Conservation (phyloP, 2,797 vertebrate species). For the Merluccius polli region DNA sequence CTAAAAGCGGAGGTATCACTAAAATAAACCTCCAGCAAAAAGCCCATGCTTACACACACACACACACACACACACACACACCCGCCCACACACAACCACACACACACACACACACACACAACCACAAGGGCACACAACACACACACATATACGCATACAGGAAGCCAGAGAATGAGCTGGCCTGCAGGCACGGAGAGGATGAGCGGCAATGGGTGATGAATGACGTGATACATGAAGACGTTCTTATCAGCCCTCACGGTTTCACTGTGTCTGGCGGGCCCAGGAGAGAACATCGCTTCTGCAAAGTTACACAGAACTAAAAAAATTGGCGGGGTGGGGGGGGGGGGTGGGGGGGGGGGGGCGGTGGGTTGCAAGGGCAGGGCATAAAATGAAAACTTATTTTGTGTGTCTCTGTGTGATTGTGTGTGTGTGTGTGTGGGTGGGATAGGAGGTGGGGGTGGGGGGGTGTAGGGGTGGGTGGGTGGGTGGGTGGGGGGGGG, state of each 20-base stretch:
- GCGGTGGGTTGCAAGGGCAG: not conserved
- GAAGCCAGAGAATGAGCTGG: not conserved
- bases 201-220: not conserved
- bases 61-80: slow-evolving; percentile 1
- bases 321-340: not conserved
- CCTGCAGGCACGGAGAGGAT: not conserved
- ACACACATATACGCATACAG: slow-evolving; percentile 4
- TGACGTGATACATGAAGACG: not conserved
- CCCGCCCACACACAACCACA: not conserved
- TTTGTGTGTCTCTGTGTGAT: slow-evolving; percentile 17
- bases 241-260: not conserved
- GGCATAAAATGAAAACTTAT: not conserved
- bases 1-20: slow-evolving; percentile 38
- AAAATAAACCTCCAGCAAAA: slow-evolving; percentile 28
- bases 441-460: slow-evolving; percentile 7
- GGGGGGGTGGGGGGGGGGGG: no score
- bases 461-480: slow-evolving; percentile 8
- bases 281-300: not conserved
- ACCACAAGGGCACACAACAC: no score
- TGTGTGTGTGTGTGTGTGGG: slow-evolving; percentile 23
- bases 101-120: slow-evolving; percentile 2
- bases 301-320: not conserved
- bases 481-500: slow-evolving; percentile 13
- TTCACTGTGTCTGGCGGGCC: not conserved
- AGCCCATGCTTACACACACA: slow-evolving; percentile 8